phyloP scores from a whole-genome alignment of 1,140 invertebrate genomes.

The Cecropterus lyciades region DNA sequence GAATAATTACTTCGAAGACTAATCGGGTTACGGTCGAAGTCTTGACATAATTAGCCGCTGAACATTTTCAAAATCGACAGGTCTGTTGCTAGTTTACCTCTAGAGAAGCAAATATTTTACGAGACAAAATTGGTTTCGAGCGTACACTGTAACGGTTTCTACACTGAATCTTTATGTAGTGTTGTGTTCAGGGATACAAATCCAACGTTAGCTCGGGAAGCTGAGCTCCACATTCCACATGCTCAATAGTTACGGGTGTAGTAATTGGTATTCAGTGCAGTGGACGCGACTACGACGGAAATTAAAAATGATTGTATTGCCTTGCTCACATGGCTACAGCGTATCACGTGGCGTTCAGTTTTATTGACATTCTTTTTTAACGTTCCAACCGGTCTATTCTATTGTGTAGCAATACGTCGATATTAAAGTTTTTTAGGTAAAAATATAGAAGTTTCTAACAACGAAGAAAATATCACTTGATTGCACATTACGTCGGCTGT shows the following conservation, averaged over 20 bases:
- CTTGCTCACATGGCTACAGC: conserved; percentile 46
- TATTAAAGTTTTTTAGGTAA: conserved; percentile 8
- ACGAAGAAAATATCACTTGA: conserved; percentile 20
- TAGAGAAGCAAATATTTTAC: background rate
- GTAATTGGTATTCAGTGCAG: conserved; percentile 78
- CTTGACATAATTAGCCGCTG: background rate
- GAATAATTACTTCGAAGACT: background rate
- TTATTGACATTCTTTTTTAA: conserved; percentile 38
- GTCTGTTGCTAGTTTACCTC: conserved; percentile 1
- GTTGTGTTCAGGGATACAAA: conserved; percentile 45
- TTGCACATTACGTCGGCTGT: conserved; percentile 1
- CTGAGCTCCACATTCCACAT: conserved; percentile 61
- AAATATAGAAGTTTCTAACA: conserved; percentile 14
- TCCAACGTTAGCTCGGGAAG: conserved; percentile 51
- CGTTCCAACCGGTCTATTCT: background rate
- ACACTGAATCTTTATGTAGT: conserved; percentile 18
- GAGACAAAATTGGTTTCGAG: background rate
- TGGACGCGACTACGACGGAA: conserved; percentile 60
- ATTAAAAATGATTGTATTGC: conserved; percentile 79
- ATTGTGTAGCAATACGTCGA: conserved; percentile 13
- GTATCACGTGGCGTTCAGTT: conserved; percentile 42
- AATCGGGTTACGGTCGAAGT: background rate
- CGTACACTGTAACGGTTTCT: background rate
- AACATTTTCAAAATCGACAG: conserved; percentile 2
- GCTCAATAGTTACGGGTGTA: conserved; percentile 61